Base-by-base conservation (phyloP, 2,888 invertebrate genomes). In the Luperina nickerlii region DNA sequence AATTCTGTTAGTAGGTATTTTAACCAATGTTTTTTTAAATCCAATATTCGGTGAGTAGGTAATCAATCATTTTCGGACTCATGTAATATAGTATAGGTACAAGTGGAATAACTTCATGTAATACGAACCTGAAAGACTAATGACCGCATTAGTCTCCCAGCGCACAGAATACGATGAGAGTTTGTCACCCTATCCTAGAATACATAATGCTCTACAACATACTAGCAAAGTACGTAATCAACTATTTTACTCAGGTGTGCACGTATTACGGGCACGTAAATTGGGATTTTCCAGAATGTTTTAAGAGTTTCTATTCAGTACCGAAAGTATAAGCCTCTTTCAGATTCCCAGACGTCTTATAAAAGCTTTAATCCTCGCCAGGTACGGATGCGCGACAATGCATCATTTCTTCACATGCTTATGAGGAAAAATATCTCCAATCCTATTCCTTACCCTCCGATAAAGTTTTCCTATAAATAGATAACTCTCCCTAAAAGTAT, bases 311-410 rank as follows among this genome's bases (percentile, higher is more conserved):
- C 92, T 92, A 92, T 94, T 94, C 90, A 93, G 92, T 90, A 90
- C 89, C 83, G 90, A 90, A 91, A 91, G 91, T 91, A 90, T 94
- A 94, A 95, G 93, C 93, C 91, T 93, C 94, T 95, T 95, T 90
- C 91, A 93, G 94, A 94, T 93, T 93, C 91, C 88, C 91, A 92
- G 91, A 89, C 91, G 90, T 92, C 91, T 93, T 92, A 92, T 92
- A 92, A 93, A 93, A 90, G 92, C 88, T 92, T 92, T 93, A 94
- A 95, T 94, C 92, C 91, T 68, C 90, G 88, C 89, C 87, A 91
- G 86, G 87, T 91, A 89, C 84, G 81, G 87, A 90, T 90, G 90
- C 79, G 90, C 91, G 90, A 94, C 92, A 94, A 93, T 93, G 92
- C 90, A 91, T 91, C 90, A 92, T 90, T 91, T 91, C 90, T 89